Percentiles rank a stretch among this genome's conserved stretches.
phyloP scores from a whole-genome alignment of 2,888 invertebrate species.

The Troides helena region DNA sequence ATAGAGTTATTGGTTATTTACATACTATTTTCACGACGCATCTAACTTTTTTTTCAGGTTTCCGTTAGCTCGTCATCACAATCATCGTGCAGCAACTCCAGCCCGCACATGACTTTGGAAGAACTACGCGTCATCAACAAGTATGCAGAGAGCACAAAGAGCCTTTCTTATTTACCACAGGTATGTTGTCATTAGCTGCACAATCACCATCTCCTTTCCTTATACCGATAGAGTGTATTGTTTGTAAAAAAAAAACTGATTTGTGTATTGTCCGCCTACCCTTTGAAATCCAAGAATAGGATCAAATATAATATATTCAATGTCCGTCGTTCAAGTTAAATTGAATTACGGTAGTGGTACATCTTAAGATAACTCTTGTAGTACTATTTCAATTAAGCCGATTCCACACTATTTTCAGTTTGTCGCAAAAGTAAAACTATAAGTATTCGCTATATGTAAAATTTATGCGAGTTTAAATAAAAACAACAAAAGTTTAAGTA shows the following conservation, averaged over 20 bases:
- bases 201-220: not conserved
- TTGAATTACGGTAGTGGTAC: not conserved
- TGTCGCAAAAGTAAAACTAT: not conserved
- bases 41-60: conserved; percentile 57
- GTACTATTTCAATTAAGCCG: not conserved
- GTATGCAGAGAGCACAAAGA: conserved; percentile 95
- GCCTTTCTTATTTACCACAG: conserved; percentile 94
- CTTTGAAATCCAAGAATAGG: not conserved
- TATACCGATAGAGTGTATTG: not conserved
- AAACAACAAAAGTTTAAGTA: no score
- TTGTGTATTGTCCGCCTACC: not conserved
- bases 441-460: no score
- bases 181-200: conserved; percentile 72
- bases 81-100: conserved; percentile 85
- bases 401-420: conserved; percentile 16
- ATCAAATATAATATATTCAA: not conserved
- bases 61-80: conserved; percentile 88
- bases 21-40: no score
- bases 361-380: not conserved
- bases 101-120: conserved; percentile 87
- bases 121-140: conserved; percentile 92
- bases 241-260: not conserved
- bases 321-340: not conserved
- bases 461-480: no score
- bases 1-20: no score